Evolutionary conservation across 2,113 vertebrate genomes (phyloP).

Genomic region (Sphaerodactylus townsendi): DNA sequence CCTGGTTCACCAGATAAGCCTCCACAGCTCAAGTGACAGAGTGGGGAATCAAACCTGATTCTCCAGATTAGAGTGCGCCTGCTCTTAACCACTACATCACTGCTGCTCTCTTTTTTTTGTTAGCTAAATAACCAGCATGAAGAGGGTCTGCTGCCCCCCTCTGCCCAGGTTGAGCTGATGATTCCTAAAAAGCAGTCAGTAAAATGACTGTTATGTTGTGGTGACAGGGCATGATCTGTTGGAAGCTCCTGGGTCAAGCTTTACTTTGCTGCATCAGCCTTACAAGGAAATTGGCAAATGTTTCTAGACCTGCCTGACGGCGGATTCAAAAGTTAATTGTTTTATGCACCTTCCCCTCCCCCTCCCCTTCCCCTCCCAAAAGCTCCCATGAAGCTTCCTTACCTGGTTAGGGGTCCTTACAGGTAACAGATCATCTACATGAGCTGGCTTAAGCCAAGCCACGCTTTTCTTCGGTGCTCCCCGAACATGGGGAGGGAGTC

Average conservation of each 20-base stretch:
- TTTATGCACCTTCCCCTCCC: too few relatives aligned
- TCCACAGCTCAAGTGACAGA: too few relatives aligned
- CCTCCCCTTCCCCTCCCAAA: background rate
- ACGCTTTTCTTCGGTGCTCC: background rate
- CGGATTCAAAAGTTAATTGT: too few relatives aligned
- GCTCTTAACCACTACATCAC: too few relatives aligned
- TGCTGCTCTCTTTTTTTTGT: too few relatives aligned
- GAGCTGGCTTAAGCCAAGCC: background rate
- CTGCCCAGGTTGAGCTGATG: background rate
- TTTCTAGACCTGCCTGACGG: background rate
- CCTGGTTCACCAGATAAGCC: too few relatives aligned
- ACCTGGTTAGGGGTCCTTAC: background rate
- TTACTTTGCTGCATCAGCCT: background rate
- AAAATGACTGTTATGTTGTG: background rate
- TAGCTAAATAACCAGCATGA: background rate
- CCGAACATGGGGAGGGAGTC: too few relatives aligned
- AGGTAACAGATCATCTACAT: background rate
- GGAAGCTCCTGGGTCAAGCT: background rate
- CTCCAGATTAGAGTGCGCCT: too few relatives aligned
- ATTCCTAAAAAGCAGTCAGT: rapidly evolving
- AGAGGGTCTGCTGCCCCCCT: background rate
- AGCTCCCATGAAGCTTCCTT: background rate
- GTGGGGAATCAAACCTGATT: too few relatives aligned
- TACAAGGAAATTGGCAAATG: background rate
- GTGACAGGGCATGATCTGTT: background rate